phyloP scores from a whole-genome alignment of 2,888 invertebrate genomes.

The Scaeva pyrastri region DNA sequence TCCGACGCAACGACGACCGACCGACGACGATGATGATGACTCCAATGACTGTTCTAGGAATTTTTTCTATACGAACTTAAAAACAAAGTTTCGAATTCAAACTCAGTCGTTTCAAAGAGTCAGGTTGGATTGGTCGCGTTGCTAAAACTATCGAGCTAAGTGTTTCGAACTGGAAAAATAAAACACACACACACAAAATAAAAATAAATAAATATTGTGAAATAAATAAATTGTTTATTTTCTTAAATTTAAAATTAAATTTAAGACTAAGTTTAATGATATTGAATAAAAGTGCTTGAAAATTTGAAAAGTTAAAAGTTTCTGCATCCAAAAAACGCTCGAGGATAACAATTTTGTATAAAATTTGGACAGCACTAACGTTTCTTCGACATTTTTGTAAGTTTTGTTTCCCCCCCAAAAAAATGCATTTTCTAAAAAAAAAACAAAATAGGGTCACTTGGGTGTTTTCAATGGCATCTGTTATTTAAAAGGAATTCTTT shows the following conservation, averaged over 20 bases:
- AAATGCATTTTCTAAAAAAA: background rate
- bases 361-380: background rate
- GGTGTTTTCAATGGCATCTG: conserved; percentile 7
- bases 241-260: background rate
- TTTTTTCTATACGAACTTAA: conserved; percentile 8
- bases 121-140: conserved; percentile 51
- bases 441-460: background rate
- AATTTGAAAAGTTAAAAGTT: background rate
- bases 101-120: conserved; percentile 67
- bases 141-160: background rate
- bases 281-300: background rate
- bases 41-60: conserved; percentile 48
- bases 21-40: conserved; percentile 49
- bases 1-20: no score
- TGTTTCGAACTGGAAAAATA: background rate
- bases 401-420: background rate
- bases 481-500: background rate
- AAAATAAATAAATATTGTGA: background rate
- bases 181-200: no score
- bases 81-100: conserved; percentile 56
- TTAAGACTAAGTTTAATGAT: conserved; percentile 1
- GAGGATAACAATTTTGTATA: background rate
- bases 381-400: background rate
- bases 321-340: background rate
- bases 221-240: background rate